Percentiles rank a stretch among this genome's conserved stretches.
Evolutionary conservation across 2,888 invertebrate genomes (phyloP).

Genomic region (Drosophila yooni): DNA sequence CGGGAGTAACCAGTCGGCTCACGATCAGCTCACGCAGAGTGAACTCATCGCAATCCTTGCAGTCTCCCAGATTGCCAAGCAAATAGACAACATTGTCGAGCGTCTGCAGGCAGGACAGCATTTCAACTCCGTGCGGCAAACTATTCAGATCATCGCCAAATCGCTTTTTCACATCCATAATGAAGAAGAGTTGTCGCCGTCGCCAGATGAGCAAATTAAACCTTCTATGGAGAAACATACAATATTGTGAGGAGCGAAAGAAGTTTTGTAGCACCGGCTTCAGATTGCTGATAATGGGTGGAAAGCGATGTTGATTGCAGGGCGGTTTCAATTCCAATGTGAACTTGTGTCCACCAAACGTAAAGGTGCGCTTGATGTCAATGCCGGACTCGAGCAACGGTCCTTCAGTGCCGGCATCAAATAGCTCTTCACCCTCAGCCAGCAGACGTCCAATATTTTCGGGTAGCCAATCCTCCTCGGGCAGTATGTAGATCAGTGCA

Average conservation of each 20-base stretch:
- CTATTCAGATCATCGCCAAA: conserved; percentile 49
- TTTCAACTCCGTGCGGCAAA: conserved; percentile 58
- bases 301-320: conserved; percentile 13
- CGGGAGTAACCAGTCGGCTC: conserved; percentile 72
- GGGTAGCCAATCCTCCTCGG: conserved; percentile 79
- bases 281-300: conserved; percentile 51
- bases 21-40: conserved; percentile 75
- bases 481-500: conserved; percentile 78
- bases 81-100: conserved; percentile 75
- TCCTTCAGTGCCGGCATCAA: conserved; percentile 28
- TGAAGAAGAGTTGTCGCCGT: conserved; percentile 69
- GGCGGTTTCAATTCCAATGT: conserved; percentile 68
- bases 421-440: conserved; percentile 69
- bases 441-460: conserved; percentile 75
- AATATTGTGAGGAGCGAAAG: conserved; percentile 71
- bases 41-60: conserved; percentile 56
- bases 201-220: conserved; percentile 82
- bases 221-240: conserved; percentile 63
- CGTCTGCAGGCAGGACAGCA: conserved; percentile 72
- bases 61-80: conserved; percentile 62
- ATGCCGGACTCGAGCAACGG: conserved; percentile 22
- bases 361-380: conserved; percentile 72
- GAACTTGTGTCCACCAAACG: conserved; percentile 73
- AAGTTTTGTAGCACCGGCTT: conserved; percentile 60
- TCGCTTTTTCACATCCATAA: conserved; percentile 79